These are phyloP conservation scores for Notolepis coatsorum DNA, from an alignment of 2,797 vertebrate genomes.

Conservation along the genomic window DNA sequence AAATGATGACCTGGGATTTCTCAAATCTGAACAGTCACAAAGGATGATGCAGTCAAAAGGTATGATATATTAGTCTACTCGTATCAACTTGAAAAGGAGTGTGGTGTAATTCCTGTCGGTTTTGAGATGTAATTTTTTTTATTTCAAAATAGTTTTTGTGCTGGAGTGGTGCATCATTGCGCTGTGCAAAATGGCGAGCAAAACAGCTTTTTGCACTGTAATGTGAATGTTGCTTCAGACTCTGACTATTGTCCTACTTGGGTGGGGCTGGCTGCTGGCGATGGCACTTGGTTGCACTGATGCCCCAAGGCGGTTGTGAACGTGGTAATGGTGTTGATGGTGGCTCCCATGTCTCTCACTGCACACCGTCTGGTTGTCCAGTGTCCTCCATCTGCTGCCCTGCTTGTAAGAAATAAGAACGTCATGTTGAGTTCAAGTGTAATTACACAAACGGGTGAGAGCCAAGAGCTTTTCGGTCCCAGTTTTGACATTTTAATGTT, in stretches of 20 bases:
- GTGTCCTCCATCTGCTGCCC: conserved; percentile 86
- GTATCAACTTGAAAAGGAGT: too few species aligned
- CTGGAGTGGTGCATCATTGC: too few species aligned
- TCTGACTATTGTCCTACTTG: conserved; percentile 49
- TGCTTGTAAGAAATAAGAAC: conserved; percentile 74
- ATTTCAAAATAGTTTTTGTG: too few species aligned
- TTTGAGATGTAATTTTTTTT: too few species aligned
- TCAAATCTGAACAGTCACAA: too few species aligned
- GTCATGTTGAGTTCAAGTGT: too few species aligned
- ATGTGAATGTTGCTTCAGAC: neutral
- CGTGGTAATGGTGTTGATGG: conserved; percentile 23
- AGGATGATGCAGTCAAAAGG: too few species aligned
- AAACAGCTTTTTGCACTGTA: neutral
- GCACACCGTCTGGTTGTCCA: conserved; percentile 81
- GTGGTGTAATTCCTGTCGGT: too few species aligned
- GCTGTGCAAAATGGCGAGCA: too few species aligned
- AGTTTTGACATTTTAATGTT: neutral
- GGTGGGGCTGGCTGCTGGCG: conserved; percentile 28
- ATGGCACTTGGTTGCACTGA: conserved; percentile 26
- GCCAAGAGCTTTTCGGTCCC: neutral
- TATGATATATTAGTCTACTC: too few species aligned
- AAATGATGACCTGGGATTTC: too few species aligned
- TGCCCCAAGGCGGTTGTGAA: conserved; percentile 22
- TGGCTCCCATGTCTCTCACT: conserved; percentile 41
- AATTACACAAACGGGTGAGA: too few species aligned